A percentile compares a stretch with the other conserved stretches of the same genome.
Conservation (phyloP, 2,888 invertebrate species). For the Heteropelma amictum region DNA sequence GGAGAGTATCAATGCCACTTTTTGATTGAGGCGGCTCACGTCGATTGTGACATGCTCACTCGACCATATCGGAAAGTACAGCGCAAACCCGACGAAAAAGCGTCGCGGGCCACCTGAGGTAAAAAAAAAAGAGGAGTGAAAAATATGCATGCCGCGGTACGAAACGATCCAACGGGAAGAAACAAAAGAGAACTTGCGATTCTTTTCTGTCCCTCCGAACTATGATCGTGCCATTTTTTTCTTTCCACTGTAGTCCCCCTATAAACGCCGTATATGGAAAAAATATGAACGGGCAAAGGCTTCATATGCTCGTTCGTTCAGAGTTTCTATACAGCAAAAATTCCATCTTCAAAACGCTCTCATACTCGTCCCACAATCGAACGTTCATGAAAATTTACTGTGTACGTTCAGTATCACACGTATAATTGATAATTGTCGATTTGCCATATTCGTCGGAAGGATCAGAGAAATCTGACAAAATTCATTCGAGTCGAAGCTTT, state of each 20-base stretch:
- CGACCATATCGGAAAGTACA: conserved; percentile 72
- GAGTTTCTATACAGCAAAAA: conserved; percentile 5
- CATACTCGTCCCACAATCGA: background rate
- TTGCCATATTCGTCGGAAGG: no score
- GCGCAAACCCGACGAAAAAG: conserved; percentile 62
- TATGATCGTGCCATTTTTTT: conserved; percentile 48
- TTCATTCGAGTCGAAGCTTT: no score
- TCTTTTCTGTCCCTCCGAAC: conserved; percentile 18
- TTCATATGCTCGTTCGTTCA: conserved; percentile 17
- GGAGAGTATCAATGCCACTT: conserved; percentile 74
- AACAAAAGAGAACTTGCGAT: conserved; percentile 48
- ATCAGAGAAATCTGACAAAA: no score
- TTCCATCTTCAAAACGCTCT: background rate
- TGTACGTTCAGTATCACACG: no score
- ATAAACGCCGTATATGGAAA: conserved; percentile 23
- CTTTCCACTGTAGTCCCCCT: background rate
- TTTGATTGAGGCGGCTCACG: conserved; percentile 75
- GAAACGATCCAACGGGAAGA: conserved; percentile 21
- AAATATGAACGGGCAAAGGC: conserved; percentile 43
- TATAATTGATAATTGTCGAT: no score
- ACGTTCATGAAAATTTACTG: no score
- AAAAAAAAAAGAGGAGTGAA: conserved; percentile 55
- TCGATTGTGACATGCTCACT: conserved; percentile 76
- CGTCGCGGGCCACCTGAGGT: conserved; percentile 64
- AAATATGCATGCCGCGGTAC: conserved; percentile 49